Evolutionary conservation across 2,113 vertebrate species (phyloP), one percentile per base, ranked within the genome.

Genomic region (Chlamydotis undulata): DNA sequence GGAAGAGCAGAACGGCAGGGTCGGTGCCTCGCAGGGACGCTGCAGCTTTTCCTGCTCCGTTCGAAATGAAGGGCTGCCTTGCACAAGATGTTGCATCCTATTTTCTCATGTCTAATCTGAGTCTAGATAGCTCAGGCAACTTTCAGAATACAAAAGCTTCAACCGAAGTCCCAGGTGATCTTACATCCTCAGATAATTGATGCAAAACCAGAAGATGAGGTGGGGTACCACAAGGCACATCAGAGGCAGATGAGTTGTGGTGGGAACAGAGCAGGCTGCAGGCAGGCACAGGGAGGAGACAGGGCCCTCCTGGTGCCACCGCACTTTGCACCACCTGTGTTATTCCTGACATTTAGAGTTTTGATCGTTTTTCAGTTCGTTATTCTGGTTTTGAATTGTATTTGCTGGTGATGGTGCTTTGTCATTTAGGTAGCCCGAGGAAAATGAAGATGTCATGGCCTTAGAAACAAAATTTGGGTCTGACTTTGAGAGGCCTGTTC

Each of bases 1-100:
- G 14, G 7, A 13, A 10, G 39, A 26, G 45, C 63, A 50, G 65
- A 10, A 16, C 0, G 14, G 21, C 25, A 21, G 50, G 15, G 53
- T 2, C 2, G 0, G 7, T 60, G 74, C 15, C 41, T 50, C 4
- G 0, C 8, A 0, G 6, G 37, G 77, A 63, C 37, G 76, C 33
- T 43, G 86, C n/a, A 61, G 59, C 6, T 3, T 68, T 10, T 55
- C 47, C 52, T 55, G 56, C 39, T 71, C 50, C 16, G 0, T 16
- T 37, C 0, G 7, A 8, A 50, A 24, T 31, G 2, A 7, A 18
- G 61, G 22, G 68, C 19, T 19, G 33, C 33, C 45, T 13, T 74
- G 50, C 25, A 23, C 1, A 1, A 55, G 39, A 2, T 6, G 0
- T 7, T 7, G 10, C 4, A 3, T 26, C 3, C 0, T 5, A 0